phyloP scores from a whole-genome alignment of 2,888 invertebrate species.

The Thelaira solivaga region DNA sequence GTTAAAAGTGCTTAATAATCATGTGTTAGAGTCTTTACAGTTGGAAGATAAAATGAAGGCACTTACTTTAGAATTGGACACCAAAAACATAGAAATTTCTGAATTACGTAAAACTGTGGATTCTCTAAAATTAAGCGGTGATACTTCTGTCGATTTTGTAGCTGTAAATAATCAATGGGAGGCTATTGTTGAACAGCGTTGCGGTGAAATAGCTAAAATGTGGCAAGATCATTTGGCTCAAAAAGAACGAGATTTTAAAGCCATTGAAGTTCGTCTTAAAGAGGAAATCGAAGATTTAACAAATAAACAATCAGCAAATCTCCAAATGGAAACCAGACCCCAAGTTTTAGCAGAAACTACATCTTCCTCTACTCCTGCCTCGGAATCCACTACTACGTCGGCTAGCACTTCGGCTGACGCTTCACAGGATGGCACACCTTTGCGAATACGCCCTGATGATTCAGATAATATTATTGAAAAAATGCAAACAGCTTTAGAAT shows the following conservation, averaged over 20 bases:
- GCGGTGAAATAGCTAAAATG: slow-evolving; percentile 83
- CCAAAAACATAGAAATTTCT: slow-evolving; percentile 75
- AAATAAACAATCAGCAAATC: slow-evolving; percentile 75
- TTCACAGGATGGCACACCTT: slow-evolving; percentile 64
- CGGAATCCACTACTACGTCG: slow-evolving; percentile 60
- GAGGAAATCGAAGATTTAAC: slow-evolving; percentile 76
- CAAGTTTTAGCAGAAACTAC: slow-evolving; percentile 60
- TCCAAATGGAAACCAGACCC: slow-evolving; percentile 35
- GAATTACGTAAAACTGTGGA: slow-evolving; percentile 72
- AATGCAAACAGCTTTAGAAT: slow-evolving; percentile 80
- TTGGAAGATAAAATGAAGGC: slow-evolving; percentile 74
- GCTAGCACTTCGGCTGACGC: slow-evolving; percentile 61
- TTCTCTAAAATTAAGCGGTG: slow-evolving; percentile 46
- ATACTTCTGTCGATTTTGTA: slow-evolving; percentile 58
- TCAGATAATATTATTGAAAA: slow-evolving; percentile 71
- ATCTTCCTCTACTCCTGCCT: slow-evolving; percentile 62
- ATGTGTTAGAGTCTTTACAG: slow-evolving; percentile 73
- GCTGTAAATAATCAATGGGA: slow-evolving; percentile 77
- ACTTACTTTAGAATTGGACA: slow-evolving; percentile 73
- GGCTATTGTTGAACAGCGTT: slow-evolving; percentile 82
- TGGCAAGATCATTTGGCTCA: slow-evolving; percentile 84
- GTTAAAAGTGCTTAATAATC: slow-evolving; percentile 75
- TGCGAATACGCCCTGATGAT: slow-evolving; percentile 64
- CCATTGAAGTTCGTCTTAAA: slow-evolving; percentile 78
- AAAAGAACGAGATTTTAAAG: slow-evolving; percentile 81